Base-by-base conservation (phyloP, 2,888 invertebrate species). In the Polyploca ridens region DNA sequence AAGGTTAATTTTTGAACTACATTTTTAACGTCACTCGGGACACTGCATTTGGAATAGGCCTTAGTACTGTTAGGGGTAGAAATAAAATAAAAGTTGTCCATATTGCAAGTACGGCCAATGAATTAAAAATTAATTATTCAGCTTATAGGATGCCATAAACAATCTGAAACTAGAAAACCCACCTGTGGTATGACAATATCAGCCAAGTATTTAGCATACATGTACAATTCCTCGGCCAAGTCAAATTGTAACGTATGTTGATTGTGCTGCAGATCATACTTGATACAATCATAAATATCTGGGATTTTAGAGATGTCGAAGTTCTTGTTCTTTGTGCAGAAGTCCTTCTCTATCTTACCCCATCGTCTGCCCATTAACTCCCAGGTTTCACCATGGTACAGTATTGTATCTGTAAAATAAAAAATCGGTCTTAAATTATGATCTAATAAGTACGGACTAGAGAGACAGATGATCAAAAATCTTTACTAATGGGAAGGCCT, bases 251-350 rank as follows among this genome's bases (percentile, higher is more conserved):
- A 88, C 1, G 98, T 98, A 82, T 98, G 98, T 83, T 98, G 98
- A 89, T 99, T 99, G 88, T 99, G 99, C 84, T 99, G 99, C 73
- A 99, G 93, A 90, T 99, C 99, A 85, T 99, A 99, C 87, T 99
- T 99, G 79, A 99, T 99, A 86, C 99, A 99, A 94, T 99, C 99
- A 84, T 99, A 99, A 74, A 99, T 99, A 87, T 99, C 99, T 0
- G 99, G 99, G 67, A 99, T 98, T 93, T 99, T 99, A 7, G 99
- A 99, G 80, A 99, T 99, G 88, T 99, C 99, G 89, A 97, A 99
- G 54, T 96, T 95, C 76, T 97, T 97, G 79, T 97, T 97, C 88
- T 99, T 99, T 0, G 98, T 97, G 81, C 97, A 98, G 87, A 99
- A 99, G 89, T 99, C 99, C 89, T 99, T 99, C 85, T 99, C 98